Percentiles rank a stretch among this genome's conserved stretches.
phyloP scores from a whole-genome alignment of 92 coral and sea anemone genomes.

The Epizoanthus illoricatus region DNA sequence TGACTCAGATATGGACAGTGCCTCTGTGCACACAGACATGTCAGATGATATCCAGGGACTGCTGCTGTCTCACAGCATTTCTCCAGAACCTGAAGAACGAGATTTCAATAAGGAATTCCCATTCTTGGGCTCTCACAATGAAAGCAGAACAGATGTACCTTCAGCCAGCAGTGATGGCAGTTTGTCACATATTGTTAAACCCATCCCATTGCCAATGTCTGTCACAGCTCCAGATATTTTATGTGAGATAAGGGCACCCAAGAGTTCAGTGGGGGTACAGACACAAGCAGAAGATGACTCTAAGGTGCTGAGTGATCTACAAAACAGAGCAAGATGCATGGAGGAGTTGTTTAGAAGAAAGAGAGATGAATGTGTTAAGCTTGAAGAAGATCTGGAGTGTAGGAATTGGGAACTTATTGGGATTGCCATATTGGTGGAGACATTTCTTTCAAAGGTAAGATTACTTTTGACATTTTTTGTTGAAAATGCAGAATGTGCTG shows the following conservation, averaged over 20 bases:
- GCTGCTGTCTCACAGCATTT: slow-evolving; percentile 37
- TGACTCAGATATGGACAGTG: slow-evolving; percentile 60
- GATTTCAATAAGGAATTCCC: slow-evolving; percentile 38
- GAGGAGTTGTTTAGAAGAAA: slow-evolving; percentile 55
- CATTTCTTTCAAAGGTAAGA: slow-evolving; percentile 61
- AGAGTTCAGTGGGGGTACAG: slow-evolving; percentile 84
- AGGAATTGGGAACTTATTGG: slow-evolving; percentile 57
- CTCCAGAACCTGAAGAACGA: slow-evolving; percentile 45
- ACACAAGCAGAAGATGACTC: slow-evolving; percentile 63
- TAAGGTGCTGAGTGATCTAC: slow-evolving; percentile 53
- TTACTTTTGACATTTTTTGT: not conserved
- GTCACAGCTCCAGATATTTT: slow-evolving; percentile 81
- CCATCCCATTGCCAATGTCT: slow-evolving; percentile 19
- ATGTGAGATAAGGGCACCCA: slow-evolving; percentile 73
- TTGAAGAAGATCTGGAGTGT: slow-evolving; percentile 56
- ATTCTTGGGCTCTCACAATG: slow-evolving; percentile 17
- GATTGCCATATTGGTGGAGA: slow-evolving; percentile 58
- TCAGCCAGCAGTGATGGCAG: slow-evolving; percentile 10
- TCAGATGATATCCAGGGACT: slow-evolving; percentile 53
- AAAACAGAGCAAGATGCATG: slow-evolving; percentile 58
- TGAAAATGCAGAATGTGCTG: not conserved
- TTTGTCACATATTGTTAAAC: not conserved
- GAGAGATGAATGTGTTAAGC: slow-evolving; percentile 53
- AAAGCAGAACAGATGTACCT: not conserved
- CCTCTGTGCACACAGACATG: slow-evolving; percentile 48